Evolutionary conservation across 1,140 invertebrate genomes (phyloP).

Genomic region (Heliconius hermathena): DNA sequence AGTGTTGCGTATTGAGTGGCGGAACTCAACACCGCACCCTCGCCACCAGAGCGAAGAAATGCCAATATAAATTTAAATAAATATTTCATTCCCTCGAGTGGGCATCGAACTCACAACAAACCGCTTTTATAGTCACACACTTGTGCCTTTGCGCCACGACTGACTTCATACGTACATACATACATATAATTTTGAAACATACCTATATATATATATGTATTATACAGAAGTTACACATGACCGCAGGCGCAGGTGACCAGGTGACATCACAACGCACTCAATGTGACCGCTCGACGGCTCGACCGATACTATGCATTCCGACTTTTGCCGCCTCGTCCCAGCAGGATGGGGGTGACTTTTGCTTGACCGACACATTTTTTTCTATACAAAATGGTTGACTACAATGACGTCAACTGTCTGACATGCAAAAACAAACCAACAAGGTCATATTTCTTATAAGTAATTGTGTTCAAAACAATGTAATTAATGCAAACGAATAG

Average conservation of each 20-base stretch:
- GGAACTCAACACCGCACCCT: too few relatives aligned
- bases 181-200: too few relatives aligned
- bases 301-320: not conserved
- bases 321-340: slow-evolving; percentile 53
- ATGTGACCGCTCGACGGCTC: slow-evolving; percentile 46
- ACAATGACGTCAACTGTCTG: slow-evolving; percentile 62
- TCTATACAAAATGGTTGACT: slow-evolving; percentile 60
- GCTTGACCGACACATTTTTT: slow-evolving; percentile 66
- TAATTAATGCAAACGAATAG: not conserved
- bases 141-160: too few relatives aligned
- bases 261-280: slow-evolving; percentile 27
- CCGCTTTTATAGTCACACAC: too few relatives aligned
- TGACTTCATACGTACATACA: too few relatives aligned
- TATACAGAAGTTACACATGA: not conserved
- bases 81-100: too few relatives aligned
- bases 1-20: too few relatives aligned
- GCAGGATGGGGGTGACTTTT: slow-evolving; percentile 71
- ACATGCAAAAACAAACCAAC: slow-evolving; percentile 42
- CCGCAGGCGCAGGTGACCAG: slow-evolving; percentile 24
- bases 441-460: slow-evolving; percentile 53
- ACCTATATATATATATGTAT: too few relatives aligned
- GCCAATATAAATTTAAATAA: too few relatives aligned
- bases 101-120: too few relatives aligned
- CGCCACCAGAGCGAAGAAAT: too few relatives aligned
- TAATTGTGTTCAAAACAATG: slow-evolving; percentile 1